Evolutionary conservation across 2,888 invertebrate species (phyloP).

Genomic region (Drosophila melanosoma): DNA sequence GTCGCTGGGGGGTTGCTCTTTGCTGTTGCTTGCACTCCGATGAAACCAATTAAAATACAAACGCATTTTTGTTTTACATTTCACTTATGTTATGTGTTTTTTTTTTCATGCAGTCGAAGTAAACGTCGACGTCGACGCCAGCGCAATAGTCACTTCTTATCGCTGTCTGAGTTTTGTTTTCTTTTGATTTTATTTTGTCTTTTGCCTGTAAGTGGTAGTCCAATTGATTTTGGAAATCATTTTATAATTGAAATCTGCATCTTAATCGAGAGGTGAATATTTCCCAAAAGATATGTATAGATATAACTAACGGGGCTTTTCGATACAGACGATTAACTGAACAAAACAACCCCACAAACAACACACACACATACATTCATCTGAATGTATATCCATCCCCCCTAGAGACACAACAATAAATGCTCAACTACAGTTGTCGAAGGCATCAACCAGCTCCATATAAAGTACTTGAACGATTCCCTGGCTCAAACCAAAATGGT

Average conservation of each 20-base stretch:
- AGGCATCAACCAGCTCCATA: constrained; percentile 47
- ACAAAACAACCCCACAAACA: constrained; percentile 8
- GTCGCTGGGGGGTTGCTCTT: constrained; percentile 43
- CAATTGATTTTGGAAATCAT: constrained; percentile 59
- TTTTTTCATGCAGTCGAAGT: constrained; percentile 15
- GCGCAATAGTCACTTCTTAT: constrained; percentile 43
- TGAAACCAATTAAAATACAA: constrained; percentile 66
- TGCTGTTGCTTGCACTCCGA: constrained; percentile 20
- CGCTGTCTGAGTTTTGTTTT: constrained; percentile 40
- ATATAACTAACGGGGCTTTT: constrained; percentile 33
- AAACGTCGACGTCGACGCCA: constrained; percentile 29
- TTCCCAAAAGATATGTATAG: constrained; percentile 34
- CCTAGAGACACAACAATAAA: constrained; percentile 26
- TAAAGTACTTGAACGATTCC: constrained; percentile 32
- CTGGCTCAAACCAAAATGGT: constrained; percentile 49
- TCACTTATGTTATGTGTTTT: not conserved
- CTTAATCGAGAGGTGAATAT: constrained; percentile 10
- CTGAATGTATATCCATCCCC: constrained; percentile 20
- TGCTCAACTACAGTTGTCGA: constrained; percentile 37
- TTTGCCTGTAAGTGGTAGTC: constrained; percentile 10
- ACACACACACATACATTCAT: not conserved
- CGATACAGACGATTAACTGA: constrained; percentile 39
- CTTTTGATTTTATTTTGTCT: not conserved
- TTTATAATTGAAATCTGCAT: constrained; percentile 26
- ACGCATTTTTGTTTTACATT: constrained; percentile 54